phyloP scores from a whole-genome alignment of 2,113 vertebrate genomes.

The Aleadryas rufinucha region DNA sequence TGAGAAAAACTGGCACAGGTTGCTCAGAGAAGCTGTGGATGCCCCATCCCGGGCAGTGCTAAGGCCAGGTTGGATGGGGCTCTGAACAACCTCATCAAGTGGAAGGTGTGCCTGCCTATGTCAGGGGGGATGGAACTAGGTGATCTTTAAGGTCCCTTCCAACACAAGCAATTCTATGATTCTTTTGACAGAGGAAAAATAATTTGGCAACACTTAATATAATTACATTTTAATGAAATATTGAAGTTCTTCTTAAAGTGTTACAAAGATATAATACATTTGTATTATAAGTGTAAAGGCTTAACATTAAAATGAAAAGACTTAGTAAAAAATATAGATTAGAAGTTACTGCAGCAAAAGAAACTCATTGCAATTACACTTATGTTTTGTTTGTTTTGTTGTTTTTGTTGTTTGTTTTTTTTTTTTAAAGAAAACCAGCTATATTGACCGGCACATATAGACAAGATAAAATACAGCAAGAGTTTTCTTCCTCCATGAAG shows the following conservation, averaged over 20 bases:
- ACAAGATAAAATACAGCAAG: slow-evolving; percentile 7
- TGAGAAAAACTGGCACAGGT: not conserved
- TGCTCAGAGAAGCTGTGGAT: not conserved
- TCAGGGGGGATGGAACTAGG: not conserved
- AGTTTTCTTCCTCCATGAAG: not conserved
- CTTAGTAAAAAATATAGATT: not conserved
- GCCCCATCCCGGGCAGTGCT: no score
- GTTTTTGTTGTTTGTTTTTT: not conserved
- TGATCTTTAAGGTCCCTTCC: not conserved
- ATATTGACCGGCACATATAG: not conserved
- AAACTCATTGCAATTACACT: not conserved
- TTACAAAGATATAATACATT: slow-evolving; percentile 20
- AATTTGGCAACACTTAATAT: not conserved
- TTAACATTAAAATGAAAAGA: not conserved
- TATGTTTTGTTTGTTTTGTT: not conserved
- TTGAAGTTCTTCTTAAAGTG: not conserved
- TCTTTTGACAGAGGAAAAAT: not conserved
- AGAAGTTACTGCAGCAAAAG: slow-evolving; percentile 11
- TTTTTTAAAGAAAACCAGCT: not conserved
- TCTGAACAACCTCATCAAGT: not conserved
- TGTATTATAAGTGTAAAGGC: not conserved
- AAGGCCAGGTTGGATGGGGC: no score
- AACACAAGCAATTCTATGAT: not conserved
- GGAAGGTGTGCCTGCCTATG: not conserved
- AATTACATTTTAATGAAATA: slow-evolving; percentile 40